Evolutionary conservation across 2,888 invertebrate species (phyloP).

Genomic region (Sipha maydis): DNA sequence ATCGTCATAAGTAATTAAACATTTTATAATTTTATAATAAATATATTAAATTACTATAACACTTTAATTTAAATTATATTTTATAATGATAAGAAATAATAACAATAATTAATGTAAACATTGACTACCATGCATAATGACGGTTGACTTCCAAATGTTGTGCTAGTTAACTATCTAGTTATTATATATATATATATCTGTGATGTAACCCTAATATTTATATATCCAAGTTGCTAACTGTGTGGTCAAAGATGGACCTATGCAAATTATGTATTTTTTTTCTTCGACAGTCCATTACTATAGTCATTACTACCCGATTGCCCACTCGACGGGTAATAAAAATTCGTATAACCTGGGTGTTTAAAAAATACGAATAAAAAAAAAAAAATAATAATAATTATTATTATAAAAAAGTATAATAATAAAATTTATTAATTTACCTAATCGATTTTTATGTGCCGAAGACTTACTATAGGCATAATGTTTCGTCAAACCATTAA

Average conservation of each 20-base stretch:
- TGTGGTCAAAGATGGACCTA: slow-evolving; percentile 56
- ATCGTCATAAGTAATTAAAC: no score
- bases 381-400: slow-evolving; percentile 20
- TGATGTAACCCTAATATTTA: slow-evolving; percentile 27
- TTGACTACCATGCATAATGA: no score
- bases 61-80: no score
- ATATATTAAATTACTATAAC: no score
- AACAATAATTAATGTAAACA: no score
- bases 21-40: no score
- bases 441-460: slow-evolving; percentile 18
- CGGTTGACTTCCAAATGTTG: no score
- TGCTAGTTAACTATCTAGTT: no score
- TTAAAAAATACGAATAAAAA: slow-evolving; percentile 43
- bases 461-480: slow-evolving; percentile 4
- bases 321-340: slow-evolving; percentile 26
- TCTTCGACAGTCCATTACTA: slow-evolving; percentile 10
- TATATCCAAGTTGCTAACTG: slow-evolving; percentile 40
- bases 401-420: no score
- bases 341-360: slow-evolving; percentile 40
- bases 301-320: background rate
- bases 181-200: no score
- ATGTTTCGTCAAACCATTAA: background rate
- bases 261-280: slow-evolving; percentile 50
- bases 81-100: no score
- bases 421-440: slow-evolving; percentile 56